Evolutionary conservation across 2,797 vertebrate species (phyloP), one percentile per base, ranked within the genome.

Genomic region (Champsocephalus gunnari): DNA sequence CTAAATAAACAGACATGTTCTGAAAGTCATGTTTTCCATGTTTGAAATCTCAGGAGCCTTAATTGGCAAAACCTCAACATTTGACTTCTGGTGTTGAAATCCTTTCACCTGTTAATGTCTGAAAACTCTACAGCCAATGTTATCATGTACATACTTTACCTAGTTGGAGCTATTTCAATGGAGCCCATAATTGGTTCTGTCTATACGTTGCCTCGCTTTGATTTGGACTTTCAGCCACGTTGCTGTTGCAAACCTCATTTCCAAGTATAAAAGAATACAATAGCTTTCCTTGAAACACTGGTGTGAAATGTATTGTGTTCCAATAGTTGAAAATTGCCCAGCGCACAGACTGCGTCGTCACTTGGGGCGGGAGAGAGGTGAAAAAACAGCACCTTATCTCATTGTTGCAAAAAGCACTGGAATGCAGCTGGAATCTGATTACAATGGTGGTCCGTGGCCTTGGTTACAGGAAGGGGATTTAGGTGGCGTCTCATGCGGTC

Each of bases 381-480:
- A 57, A 85, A 79, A 82, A 81, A 75, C 74, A 57, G 34, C 74
- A 88, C 76, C 88, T 85, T 92, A 89, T 85, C 85, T 92, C 80
- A 87, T 87, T 92, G 90, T 90, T 91, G 70, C 73, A 80, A 85
- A 89, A 88, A 71, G 82, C 61, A 65, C n/a, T 77, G 85, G 83
- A 90, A 92, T 92, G 85, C 80, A 80, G 83, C 71, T 91, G 88
- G 87, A 92, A 92, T 93, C 83, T 88, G 83, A 91, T 88, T 78
- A 92, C 88, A 91, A 85, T 88, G 82, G 88, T 83, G 69, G 77
- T 89, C 67, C 73, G 63, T 89, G 83, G 85, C 86, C 87, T 90
- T 89, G 84, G 79, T 77, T 90, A 88, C 89, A 90, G 88, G 88
- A 92, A 89, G 76, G 84, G 88, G 92, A 92, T 92, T 93, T 92